Conservation (phyloP, 2,113 vertebrate genomes). For the Petroica traversi region DNA sequence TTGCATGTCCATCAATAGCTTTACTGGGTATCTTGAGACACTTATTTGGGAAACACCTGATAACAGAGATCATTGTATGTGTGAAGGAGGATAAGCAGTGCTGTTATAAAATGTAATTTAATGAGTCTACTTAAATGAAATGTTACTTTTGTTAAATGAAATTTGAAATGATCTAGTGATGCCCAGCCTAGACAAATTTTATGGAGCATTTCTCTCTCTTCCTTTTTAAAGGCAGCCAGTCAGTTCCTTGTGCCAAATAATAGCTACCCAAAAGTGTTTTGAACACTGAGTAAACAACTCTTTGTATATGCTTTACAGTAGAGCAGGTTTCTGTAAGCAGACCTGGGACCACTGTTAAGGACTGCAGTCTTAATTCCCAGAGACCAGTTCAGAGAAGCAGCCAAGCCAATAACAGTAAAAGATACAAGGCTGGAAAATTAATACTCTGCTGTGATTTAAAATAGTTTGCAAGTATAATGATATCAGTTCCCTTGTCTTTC, state of each 20-base stretch:
- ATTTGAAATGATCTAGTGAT: not conserved
- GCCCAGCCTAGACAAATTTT: not conserved
- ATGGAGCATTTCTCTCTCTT: not conserved
- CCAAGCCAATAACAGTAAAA: not conserved
- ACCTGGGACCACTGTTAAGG: not conserved
- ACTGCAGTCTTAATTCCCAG: not conserved
- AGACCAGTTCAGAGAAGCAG: not conserved
- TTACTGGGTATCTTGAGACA: not conserved
- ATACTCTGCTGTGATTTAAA: not conserved
- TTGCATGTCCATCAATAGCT: not conserved
- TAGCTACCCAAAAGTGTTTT: not conserved
- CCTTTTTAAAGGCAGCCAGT: not conserved
- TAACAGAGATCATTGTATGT: not conserved
- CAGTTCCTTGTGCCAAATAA: not conserved
- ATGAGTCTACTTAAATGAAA: not conserved
- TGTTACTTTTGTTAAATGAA: too few relatives aligned
- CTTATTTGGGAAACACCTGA: not conserved
- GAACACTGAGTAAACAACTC: not conserved
- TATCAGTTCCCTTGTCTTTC: not conserved
- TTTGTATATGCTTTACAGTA: not conserved
- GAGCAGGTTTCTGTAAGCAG: not conserved
- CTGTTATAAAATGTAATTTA: not conserved
- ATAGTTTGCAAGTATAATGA: not conserved
- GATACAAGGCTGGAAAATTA: not conserved
- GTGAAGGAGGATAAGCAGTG: not conserved